Evolutionary conservation across 2,113 vertebrate species (phyloP).

Genomic region (Oryzias javanicus): DNA sequence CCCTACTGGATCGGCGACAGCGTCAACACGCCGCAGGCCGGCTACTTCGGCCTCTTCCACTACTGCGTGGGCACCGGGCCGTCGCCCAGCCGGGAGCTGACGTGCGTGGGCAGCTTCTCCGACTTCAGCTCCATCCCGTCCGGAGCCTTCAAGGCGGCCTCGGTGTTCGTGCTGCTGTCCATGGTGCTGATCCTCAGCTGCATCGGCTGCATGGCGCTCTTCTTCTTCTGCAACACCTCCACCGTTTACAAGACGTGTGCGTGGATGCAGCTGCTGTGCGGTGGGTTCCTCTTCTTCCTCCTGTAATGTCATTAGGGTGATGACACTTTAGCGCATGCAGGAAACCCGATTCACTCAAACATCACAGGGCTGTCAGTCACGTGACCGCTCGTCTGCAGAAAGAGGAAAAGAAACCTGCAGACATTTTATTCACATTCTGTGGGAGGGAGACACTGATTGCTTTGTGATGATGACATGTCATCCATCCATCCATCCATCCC

Average conservation of each 20-base stretch:
- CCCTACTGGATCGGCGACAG: constrained; percentile 98
- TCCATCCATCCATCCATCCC: constrained; percentile 27
- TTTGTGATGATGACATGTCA: constrained; percentile 45
- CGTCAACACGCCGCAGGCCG: constrained; percentile 90
- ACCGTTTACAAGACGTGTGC: constrained; percentile 98
- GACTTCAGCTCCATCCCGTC: constrained; percentile 96
- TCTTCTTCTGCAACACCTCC: constrained; percentile 99
- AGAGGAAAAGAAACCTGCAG: neutral
- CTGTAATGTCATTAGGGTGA: too few relatives aligned
- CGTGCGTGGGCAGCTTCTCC: constrained; percentile 91
- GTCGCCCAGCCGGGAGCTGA: constrained; percentile 86
- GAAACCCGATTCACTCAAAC: neutral
- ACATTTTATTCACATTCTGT: constrained; percentile 10
- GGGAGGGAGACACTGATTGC: constrained; percentile 13
- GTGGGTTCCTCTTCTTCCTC: constrained; percentile 68
- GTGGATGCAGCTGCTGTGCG: constrained; percentile 98
- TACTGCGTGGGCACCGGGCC: constrained; percentile 90
- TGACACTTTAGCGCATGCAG: neutral
- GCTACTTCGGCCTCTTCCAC: constrained; percentile 97
- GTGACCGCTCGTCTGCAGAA: neutral
- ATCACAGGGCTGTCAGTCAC: neutral
- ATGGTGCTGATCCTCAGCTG: constrained; percentile 96
- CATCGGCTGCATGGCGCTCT: constrained; percentile 94
- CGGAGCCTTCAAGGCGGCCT: constrained; percentile 91
- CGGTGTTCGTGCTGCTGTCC: constrained; percentile 95